Evolutionary conservation across 1,140 invertebrate genomes (phyloP).

Genomic region (Plodia interpunctella): DNA sequence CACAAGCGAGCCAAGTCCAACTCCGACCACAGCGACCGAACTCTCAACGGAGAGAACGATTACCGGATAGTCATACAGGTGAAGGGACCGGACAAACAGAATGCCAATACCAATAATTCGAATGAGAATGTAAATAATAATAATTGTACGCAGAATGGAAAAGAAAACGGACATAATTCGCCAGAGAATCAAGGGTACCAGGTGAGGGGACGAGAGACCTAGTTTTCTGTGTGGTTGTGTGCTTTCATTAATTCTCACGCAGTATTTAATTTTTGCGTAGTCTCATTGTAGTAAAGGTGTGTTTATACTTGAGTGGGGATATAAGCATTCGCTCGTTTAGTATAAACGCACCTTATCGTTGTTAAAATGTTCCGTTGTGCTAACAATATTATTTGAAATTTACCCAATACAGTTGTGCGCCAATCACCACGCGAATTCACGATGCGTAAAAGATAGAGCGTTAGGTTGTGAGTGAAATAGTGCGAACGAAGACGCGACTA

Average conservation of each 20-base stretch:
- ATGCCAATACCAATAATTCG: conserved; percentile 39
- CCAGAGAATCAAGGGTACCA: conserved; percentile 66
- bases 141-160: conserved; percentile 58
- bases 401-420: too few relatives aligned
- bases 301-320: too few relatives aligned
- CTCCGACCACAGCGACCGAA: conserved; percentile 67
- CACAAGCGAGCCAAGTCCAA: conserved; percentile 80
- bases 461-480: too few relatives aligned
- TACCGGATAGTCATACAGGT: conserved; percentile 90
- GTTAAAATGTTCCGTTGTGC: too few relatives aligned
- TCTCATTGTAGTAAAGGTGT: neutral
- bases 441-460: too few relatives aligned
- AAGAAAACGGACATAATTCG: conserved; percentile 62
- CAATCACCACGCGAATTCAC: too few relatives aligned
- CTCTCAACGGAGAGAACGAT: conserved; percentile 80
- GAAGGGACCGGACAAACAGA: conserved; percentile 83
- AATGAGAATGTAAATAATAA: conserved; percentile 47
- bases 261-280: neutral
- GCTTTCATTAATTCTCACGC: neutral
- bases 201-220: conserved; percentile 29
- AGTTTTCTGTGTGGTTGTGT: neutral
- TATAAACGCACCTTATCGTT: too few relatives aligned
- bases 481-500: too few relatives aligned
- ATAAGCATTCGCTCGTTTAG: too few relatives aligned
- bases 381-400: too few relatives aligned